Evolutionary conservation across 2,113 vertebrate genomes (phyloP), one percentile per base, ranked within the genome.

Genomic region (Periophthalmus modestus): DNA sequence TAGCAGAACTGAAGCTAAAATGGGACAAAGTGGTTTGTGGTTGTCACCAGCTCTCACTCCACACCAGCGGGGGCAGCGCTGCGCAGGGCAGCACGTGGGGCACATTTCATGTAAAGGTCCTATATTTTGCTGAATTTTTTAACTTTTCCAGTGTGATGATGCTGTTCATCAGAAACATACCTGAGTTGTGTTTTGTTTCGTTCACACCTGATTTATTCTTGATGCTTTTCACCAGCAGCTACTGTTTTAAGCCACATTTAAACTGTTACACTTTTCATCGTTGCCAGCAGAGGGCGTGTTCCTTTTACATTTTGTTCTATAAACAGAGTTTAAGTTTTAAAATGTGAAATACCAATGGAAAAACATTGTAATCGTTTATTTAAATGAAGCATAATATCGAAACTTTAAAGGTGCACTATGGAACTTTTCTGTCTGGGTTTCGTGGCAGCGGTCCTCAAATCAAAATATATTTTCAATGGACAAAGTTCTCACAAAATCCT

Each of bases 1-100:
- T 18, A 65, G 19, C 3, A 65, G 33, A 34, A 4, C 9, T 65
- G 2, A n/a, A 65, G 16, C 18, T n/a, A n/a, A 39, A 36, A 39
- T 19, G 10, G 34, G 18, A 65, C 62, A 65, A 62, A 43, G 34
- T 65, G 62, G 62, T 65, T 65, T 65, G 62, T 43, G 62, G 62
- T 65, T n/a, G 39, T 39, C 13, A 65, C 62, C 62, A 39, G 62
- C 62, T 65, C 7, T 21, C 18, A 43, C 62, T 12, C 19, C 4
- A 34, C 15, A 19, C 19, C 62, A 43, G 62, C 16, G 1, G 0
- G n/a, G n/a, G n/a, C n/a, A n/a, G n/a, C n/a, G n/a, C n/a, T n/a
- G n/a, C n/a, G n/a, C n/a, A n/a, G n/a, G n/a, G n/a, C n/a, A n/a
- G n/a, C n/a, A n/a, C n/a, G n/a, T n/a, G n/a, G 28, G 28, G 28